A percentile compares a stretch with the other conserved stretches of the same genome.
These are phyloP conservation scores for Allygus modestus DNA, from an alignment of 2,888 invertebrate genomes.

Conservation along the genomic window DNA sequence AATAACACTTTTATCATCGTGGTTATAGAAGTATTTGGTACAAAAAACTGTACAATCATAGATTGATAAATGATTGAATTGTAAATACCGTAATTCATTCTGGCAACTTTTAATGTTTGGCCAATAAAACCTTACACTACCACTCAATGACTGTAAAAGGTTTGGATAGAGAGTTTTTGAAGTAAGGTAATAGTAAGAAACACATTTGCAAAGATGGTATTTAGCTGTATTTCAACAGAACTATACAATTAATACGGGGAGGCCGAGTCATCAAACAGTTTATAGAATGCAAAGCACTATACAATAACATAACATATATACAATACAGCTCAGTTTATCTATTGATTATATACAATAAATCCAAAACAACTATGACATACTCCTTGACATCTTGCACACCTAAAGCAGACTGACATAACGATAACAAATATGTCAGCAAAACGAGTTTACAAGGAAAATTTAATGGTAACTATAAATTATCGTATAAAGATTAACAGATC, in stretches of 20 bases:
- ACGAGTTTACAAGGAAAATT: background rate
- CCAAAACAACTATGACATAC: slow-evolving; percentile 40
- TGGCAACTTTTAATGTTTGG: no score
- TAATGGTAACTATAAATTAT: slow-evolving; percentile 22
- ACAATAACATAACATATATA: slow-evolving; percentile 58
- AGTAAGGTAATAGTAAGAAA: slow-evolving; percentile 9
- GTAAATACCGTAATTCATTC: no score
- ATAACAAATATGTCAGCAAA: background rate
- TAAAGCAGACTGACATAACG: slow-evolving; percentile 47
- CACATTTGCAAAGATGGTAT: slow-evolving; percentile 55
- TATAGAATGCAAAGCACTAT: slow-evolving; percentile 59
- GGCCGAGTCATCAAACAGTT: slow-evolving; percentile 59
- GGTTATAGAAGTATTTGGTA: no score
- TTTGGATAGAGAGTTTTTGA: no score
- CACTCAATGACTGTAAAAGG: no score
- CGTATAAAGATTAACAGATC: background rate
- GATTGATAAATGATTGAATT: no score
- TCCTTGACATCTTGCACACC: slow-evolving; percentile 49
- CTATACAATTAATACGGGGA: slow-evolving; percentile 54
- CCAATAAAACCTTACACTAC: no score
- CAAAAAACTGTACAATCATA: no score
- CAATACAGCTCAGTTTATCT: slow-evolving; percentile 39
- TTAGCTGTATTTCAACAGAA: slow-evolving; percentile 60
- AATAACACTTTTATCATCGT: no score
- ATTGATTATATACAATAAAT: slow-evolving; percentile 54